Base-by-base conservation (phyloP, 1,140 invertebrate species). In the Amphibalanus amphitrite region DNA sequence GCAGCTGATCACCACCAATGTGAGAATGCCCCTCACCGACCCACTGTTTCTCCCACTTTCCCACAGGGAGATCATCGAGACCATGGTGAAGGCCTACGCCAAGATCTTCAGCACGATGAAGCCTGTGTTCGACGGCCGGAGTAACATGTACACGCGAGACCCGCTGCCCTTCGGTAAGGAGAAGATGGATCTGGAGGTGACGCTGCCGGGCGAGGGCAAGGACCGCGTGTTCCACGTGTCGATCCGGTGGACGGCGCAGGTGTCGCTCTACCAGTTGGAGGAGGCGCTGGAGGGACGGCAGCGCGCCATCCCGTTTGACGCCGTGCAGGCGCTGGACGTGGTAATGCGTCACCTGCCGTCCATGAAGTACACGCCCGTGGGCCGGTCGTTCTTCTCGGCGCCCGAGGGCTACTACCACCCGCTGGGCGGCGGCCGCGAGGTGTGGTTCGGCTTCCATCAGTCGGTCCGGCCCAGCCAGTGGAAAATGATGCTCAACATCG, bases 401-500 rank as follows among this genome's bases (percentile, higher is more conserved):
- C 97, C 97, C 3, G 95, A 98, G 82, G 94, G 93, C 20, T 97
- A 97, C 78, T 97, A 98, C 80, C 95, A 98, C 85, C 95, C 95
- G 0, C 83, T 99, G 69, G 97, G 97, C 73, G 97, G 97, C 74
- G 97, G 97, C 40, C 84, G 97, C 75, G 97, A 99, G 83, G 97
- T 99, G 0, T 99, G 97, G 97, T 99, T 99, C 85, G 97, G 97
- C 81, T 99, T 99, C 82, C 97, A 99, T 87, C 97, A 99, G 80
- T 96, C 93, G 75, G 97, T 99, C 1, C 86, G 97, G 76, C 97
- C 97, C 17, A 97, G 94, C 69, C 95, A 99, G 79, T 99, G 97
- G 97, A 99, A 99, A 85, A 99, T 99, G 97, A 99, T 99, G 95
- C 85, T 99, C 40, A 99, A 99, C 82, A 99, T 99, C 83, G 97